Evolutionary conservation across 1,140 invertebrate genomes (phyloP).

Genomic region (Papilio helenus): DNA sequence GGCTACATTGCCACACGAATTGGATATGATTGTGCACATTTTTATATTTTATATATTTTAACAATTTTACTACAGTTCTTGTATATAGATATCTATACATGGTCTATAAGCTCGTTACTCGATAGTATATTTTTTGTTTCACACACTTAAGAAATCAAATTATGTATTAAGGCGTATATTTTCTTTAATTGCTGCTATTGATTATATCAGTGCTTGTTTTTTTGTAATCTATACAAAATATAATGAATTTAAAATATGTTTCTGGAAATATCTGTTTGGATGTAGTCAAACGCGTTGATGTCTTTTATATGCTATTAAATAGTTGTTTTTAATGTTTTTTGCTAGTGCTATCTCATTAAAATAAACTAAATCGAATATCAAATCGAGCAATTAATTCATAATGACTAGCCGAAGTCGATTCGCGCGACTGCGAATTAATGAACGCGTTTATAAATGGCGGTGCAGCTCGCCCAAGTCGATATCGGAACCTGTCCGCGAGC

Average conservation of each 20-base stretch:
- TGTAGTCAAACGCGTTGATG: conserved; percentile 50
- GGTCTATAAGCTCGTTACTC: not conserved
- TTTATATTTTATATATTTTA: not conserved
- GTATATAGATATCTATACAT: not conserved
- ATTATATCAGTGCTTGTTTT: not conserved
- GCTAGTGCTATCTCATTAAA: conserved; percentile 32
- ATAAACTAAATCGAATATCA: conserved; percentile 38
- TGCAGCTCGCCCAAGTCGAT: conserved; percentile 71
- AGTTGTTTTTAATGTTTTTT: conserved; percentile 1
- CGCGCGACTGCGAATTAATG: conserved; percentile 70
- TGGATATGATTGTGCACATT: conserved; percentile 36
- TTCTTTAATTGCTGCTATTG: not conserved
- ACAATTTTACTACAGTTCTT: not conserved
- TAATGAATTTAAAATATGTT: not conserved
- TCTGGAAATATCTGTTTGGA: not conserved
- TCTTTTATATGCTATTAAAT: conserved; percentile 50
- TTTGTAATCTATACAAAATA: not conserved
- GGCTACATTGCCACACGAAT: conserved; percentile 54
- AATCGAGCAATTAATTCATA: conserved; percentile 47
- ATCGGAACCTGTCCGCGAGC: conserved; percentile 68
- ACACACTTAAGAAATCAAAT: not conserved
- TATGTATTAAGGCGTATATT: not conserved
- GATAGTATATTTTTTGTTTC: not conserved
- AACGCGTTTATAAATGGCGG: conserved; percentile 68
- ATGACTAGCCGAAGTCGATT: conserved; percentile 56